Evolutionary conservation across 2,113 vertebrate genomes (phyloP).

Genomic region (Lasiurus cinereus): DNA sequence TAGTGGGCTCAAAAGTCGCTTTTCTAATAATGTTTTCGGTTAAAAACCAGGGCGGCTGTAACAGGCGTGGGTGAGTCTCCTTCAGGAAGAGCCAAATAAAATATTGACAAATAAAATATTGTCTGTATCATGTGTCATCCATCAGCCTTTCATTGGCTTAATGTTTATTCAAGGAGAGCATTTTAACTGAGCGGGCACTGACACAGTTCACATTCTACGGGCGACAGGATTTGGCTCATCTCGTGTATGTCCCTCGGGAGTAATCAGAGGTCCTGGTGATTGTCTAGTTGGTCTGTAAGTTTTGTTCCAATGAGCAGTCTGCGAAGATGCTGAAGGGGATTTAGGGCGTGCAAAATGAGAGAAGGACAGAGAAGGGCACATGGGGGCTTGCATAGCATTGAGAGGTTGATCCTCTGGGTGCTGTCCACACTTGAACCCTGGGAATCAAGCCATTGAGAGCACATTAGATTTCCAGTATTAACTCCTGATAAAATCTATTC

Average conservation of each 20-base stretch:
- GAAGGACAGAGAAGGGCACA: not conserved
- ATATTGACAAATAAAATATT: not conserved
- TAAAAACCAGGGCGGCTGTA: not conserved
- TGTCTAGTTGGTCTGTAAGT: not conserved
- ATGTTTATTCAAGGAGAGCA: not conserved
- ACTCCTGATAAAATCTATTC: not conserved
- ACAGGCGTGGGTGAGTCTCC: not conserved
- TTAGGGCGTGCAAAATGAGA: not conserved
- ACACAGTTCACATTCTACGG: not conserved
- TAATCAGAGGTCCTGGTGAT: not conserved
- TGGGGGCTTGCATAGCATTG: accelerated
- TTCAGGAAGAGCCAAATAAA: not conserved
- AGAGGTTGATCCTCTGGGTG: not conserved
- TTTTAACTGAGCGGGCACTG: not conserved
- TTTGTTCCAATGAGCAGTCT: not conserved
- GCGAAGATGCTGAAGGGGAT: not conserved
- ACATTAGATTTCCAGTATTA: not conserved
- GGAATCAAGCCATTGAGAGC: not conserved
- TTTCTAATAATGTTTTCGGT: not conserved
- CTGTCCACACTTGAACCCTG: not conserved
- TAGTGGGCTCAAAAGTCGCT: not conserved
- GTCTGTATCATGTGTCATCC: not conserved
- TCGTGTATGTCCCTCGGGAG: not conserved
- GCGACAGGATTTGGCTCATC: not conserved
- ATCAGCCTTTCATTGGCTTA: constrained; percentile 47